These are phyloP conservation scores for Gadopsis bispinosus DNA, from an alignment of 2,797 vertebrate genomes.

Conservation along the genomic window DNA sequence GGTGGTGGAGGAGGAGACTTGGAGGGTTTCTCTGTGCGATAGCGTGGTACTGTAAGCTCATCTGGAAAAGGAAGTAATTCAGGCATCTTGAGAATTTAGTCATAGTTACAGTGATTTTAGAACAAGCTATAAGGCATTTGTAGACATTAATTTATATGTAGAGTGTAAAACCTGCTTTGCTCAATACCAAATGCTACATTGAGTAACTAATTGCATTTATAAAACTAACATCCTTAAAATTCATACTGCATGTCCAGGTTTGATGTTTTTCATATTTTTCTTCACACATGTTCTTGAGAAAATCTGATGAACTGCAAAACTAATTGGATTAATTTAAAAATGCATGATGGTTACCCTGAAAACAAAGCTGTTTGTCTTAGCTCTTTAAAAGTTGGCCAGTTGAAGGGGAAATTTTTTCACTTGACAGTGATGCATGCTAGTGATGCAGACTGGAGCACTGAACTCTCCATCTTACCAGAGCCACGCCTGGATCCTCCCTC, in stretches of 20 bases:
- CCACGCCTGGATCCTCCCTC: conserved; percentile 91
- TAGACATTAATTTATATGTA: neutral
- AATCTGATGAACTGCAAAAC: neutral
- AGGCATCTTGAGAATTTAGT: neutral
- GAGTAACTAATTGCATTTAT: neutral
- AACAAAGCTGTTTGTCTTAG: neutral
- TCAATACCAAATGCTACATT: neutral
- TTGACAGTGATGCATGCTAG: neutral
- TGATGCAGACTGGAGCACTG: neutral
- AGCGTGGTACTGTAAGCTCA: conserved; percentile 93
- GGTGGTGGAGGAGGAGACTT: conserved; percentile 96
- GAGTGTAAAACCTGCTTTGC: neutral
- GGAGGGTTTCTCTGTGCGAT: conserved; percentile 97
- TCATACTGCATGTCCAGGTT: neutral
- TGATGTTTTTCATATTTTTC: conserved; percentile 2
- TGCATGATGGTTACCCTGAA: neutral
- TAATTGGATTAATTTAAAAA: neutral
- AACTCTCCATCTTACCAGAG: conserved; percentile 84
- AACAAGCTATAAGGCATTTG: neutral
- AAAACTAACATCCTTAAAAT: neutral
- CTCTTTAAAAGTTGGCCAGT: neutral
- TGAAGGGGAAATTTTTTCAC: neutral
- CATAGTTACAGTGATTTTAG: neutral
- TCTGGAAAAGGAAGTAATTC: conserved; percentile 76
- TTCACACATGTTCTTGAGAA: neutral